A percentile compares a stretch with the other conserved stretches of the same genome.
Evolutionary conservation across 2,113 vertebrate genomes (phyloP).

Genomic region (Seriola aureovittata): DNA sequence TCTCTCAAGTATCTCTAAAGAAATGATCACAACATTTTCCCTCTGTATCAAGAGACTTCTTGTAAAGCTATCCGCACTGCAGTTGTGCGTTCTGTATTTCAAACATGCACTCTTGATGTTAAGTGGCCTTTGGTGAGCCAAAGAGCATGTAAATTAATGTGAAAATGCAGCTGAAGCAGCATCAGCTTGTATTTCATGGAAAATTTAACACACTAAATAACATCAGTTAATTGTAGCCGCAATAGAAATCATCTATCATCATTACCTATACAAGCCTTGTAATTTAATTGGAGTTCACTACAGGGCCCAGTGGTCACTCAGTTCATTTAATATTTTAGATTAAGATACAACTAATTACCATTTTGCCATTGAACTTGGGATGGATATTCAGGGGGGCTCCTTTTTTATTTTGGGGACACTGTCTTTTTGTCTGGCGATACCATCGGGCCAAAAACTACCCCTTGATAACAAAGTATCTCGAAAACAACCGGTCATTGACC

Average conservation of each 20-base stretch:
- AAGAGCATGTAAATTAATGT: conserved; percentile 41
- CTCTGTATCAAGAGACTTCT: conserved; percentile 18
- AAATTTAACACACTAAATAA: conserved; percentile 12
- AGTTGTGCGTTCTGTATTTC: conserved; percentile 34
- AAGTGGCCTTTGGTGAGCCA: conserved; percentile 36
- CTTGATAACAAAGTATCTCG: too few species aligned
- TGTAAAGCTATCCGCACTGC: conserved; percentile 18
- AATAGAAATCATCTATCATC: neutral
- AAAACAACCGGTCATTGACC: too few species aligned
- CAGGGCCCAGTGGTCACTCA: too few species aligned
- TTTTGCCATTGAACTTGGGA: too few species aligned
- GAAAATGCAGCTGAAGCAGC: conserved; percentile 31
- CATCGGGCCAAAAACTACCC: too few species aligned
- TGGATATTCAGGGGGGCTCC: too few species aligned
- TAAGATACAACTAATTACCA: too few species aligned
- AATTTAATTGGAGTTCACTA: too few species aligned
- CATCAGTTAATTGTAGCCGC: neutral
- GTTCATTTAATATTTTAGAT: too few species aligned
- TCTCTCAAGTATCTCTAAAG: neutral
- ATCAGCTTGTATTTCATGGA: conserved; percentile 15
- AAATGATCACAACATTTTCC: conserved; percentile 28
- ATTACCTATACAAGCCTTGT: too few species aligned
- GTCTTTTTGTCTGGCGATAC: too few species aligned
- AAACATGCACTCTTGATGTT: conserved; percentile 40
- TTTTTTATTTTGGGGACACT: too few species aligned